Base-by-base conservation (phyloP, 1,140 invertebrate genomes). In the Hycleus phaleratus region DNA sequence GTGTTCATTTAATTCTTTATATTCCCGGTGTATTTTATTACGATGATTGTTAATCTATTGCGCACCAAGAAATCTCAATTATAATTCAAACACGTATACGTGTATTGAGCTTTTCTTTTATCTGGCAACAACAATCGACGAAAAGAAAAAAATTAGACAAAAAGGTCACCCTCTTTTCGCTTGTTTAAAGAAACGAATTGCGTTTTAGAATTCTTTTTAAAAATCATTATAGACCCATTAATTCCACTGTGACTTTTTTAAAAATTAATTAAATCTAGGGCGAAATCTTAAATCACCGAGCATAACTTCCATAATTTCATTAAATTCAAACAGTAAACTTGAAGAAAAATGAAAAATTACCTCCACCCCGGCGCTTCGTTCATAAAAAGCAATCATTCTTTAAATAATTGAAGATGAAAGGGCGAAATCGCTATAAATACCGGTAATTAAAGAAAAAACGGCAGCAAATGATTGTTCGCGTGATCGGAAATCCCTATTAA, bases 371-470 rank as follows among this genome's bases (percentile, higher is more conserved):
- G 39, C 44, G 32, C 1, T 18, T 18, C 18, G 18, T 18, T 18
- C 46, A 49, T 43, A 43, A 48, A 55, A 59, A 59, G 58, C 42
- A 55, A 60, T 60, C 58, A 49, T 18, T 60, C 50, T 49, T 60
- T 60, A 54, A 52, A 60, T 54, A 53, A 55, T 60, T 52, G 43
- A 47, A 38, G 49, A 25, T 11, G 43, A 40, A 60, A 54, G 58
- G 58, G 58, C 26, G 47, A 46, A 32, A 46, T 46, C 45, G 40
- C 18, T 49, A 54, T 50, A 49, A 60, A 60, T 60, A 60, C 58
- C 58, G 58, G 58, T 60, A 60, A 60, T 60, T 60, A 60, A 60
- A 59, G 55, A 60, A 60, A 59, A 60, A 55, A 60, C 45, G 55
- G 40, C 39, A 47, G 40, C 39, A 47, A 45, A 38, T 46, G 58